These are phyloP conservation scores for Listrodromus nycthemerus DNA, from an alignment of 2,888 invertebrate species.

Conservation along the genomic window DNA sequence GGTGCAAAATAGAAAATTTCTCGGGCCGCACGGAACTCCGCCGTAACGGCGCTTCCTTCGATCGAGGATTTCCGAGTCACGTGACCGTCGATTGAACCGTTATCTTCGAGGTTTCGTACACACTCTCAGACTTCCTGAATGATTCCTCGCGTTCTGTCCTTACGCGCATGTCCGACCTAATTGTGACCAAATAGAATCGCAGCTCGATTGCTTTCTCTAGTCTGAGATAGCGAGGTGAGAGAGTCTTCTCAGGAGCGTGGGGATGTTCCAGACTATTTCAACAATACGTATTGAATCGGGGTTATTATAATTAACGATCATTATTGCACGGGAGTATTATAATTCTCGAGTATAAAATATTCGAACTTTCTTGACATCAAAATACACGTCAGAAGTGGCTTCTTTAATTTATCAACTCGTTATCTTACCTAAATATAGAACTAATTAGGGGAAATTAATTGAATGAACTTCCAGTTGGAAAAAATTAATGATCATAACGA, in stretches of 20 bases:
- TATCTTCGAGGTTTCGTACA: slow-evolving; percentile 11
- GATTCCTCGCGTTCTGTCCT: background rate
- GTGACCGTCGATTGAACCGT: background rate
- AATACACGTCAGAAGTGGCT: background rate
- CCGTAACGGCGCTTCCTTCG: slow-evolving; percentile 4
- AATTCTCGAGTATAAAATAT: background rate
- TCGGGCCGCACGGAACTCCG: background rate
- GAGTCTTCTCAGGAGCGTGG: slow-evolving; percentile 22
- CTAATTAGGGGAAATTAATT: background rate
- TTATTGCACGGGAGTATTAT: background rate
- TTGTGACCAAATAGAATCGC: slow-evolving; percentile 3
- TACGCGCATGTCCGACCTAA: slow-evolving; percentile 9
- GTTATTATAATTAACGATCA: slow-evolving; percentile 20
- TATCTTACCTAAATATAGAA: background rate
- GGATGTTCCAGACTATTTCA: background rate
- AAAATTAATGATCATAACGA: background rate
- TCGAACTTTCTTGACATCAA: background rate
- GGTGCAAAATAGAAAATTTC: slow-evolving; percentile 43
- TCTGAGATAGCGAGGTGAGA: slow-evolving; percentile 8
- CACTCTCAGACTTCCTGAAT: slow-evolving; percentile 33
- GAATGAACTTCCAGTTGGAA: background rate
- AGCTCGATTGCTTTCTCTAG: slow-evolving; percentile 25
- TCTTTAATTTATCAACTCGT: background rate
- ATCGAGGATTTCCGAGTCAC: slow-evolving; percentile 33
- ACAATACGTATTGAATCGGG: background rate